Percentiles rank a stretch among this genome's conserved stretches.
Conservation (phyloP, 2,888 invertebrate genomes). For the Syrista parreyssii region DNA sequence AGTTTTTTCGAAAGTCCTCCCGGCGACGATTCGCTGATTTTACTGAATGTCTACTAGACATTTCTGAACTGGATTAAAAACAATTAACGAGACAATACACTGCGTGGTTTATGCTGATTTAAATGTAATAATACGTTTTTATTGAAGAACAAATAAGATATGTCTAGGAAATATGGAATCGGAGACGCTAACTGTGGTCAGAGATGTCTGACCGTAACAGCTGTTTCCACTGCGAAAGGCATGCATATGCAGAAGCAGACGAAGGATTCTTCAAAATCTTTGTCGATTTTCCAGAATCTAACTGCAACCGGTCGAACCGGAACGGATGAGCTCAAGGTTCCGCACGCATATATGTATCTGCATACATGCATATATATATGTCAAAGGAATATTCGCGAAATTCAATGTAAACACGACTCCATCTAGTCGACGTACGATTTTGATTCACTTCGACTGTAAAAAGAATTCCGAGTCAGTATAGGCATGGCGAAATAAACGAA, state of each 20-base stretch:
- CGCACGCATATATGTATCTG: neutral
- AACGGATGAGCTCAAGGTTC: neutral
- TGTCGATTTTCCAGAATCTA: neutral
- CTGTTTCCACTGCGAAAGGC: neutral
- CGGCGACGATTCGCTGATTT: too few species aligned
- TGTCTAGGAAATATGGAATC: neutral
- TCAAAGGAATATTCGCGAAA: neutral
- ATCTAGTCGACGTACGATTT: neutral
- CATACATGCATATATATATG: neutral
- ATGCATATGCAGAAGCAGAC: neutral
- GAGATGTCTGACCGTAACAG: neutral
- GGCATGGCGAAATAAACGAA: neutral
- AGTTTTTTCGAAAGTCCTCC: too few species aligned
- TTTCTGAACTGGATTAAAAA: too few species aligned
- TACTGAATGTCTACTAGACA: too few species aligned
- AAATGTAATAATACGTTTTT: neutral
- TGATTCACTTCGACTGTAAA: neutral
- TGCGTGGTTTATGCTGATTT: neutral
- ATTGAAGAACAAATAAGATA: neutral
- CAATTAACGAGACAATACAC: too few species aligned
- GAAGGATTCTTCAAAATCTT: neutral
- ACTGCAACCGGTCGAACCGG: neutral
- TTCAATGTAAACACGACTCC: neutral
- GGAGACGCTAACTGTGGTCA: neutral
- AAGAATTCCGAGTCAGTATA: slow-evolving; percentile 18